Percentiles rank a stretch among this genome's conserved stretches.
Conservation (phyloP, 2,797 vertebrate species). For the Falco biarmicus region DNA sequence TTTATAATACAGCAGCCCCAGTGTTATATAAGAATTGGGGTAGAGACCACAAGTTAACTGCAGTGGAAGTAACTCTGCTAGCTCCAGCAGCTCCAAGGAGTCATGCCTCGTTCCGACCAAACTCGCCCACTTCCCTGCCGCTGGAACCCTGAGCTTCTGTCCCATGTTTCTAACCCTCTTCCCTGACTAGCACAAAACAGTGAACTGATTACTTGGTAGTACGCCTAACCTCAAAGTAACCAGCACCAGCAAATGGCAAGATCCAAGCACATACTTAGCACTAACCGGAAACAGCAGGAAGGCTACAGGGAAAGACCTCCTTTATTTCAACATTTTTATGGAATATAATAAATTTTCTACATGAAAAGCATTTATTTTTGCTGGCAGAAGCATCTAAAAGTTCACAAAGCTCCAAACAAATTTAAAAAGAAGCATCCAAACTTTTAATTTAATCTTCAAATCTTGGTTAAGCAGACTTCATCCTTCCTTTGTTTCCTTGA, state of each 20-base stretch:
- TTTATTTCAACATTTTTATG: slow-evolving; percentile 23
- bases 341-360: background rate
- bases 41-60: background rate
- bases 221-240: background rate
- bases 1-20: background rate
- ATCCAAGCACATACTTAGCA: background rate
- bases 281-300: background rate
- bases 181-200: background rate
- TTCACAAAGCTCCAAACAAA: background rate
- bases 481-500: slow-evolving; percentile 4
- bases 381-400: background rate
- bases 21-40: background rate
- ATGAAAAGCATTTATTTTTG: background rate
- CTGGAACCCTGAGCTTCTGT: background rate
- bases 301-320: background rate
- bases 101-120: background rate
- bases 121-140: too few species aligned
- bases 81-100: background rate
- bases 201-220: background rate
- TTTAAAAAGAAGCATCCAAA: background rate
- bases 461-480: slow-evolving; percentile 21
- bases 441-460: slow-evolving; percentile 17
- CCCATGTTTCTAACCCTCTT: background rate
- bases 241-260: background rate
- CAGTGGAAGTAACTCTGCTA: rapidly evolving